phyloP scores from a whole-genome alignment of 2,797 vertebrate species.

The Myotis findleyi region DNA sequence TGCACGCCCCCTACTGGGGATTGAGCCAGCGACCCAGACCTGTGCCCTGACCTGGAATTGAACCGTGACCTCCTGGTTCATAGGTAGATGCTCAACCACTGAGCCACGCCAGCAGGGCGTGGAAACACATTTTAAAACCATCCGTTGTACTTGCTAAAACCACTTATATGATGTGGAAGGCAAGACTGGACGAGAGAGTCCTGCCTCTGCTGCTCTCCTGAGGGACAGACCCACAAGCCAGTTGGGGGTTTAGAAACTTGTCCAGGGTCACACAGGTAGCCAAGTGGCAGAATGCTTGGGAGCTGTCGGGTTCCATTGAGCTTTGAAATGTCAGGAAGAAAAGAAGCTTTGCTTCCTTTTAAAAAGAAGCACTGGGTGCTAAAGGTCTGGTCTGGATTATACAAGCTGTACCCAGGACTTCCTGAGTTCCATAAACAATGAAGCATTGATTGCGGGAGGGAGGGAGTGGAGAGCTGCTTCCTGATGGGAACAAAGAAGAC shows the following conservation, averaged over 20 bases:
- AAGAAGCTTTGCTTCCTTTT: conserved; percentile 52
- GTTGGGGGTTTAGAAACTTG: neutral
- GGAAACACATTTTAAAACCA: neutral
- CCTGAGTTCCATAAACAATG: neutral
- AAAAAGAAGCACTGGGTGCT: neutral
- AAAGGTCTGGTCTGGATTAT: conserved; percentile 47
- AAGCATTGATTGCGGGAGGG: neutral
- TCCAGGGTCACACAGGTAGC: neutral
- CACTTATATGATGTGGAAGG: neutral
- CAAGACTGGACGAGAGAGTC: neutral
- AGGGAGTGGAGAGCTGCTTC: neutral
- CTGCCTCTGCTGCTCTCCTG: neutral
- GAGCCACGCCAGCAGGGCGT: too few relatives aligned
- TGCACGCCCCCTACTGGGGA: too few relatives aligned
- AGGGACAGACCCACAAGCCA: neutral
- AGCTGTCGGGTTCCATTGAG: neutral
- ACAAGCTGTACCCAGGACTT: neutral
- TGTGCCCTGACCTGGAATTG: too few relatives aligned
- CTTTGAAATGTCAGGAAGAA: conserved; percentile 58
- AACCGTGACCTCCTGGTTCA: too few relatives aligned
- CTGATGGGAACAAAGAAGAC: conserved; percentile 21
- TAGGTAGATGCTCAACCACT: too few relatives aligned
- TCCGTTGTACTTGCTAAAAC: neutral
- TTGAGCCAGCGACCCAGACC: too few relatives aligned
- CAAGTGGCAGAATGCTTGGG: neutral